Conservation (phyloP, 2,797 vertebrate species). For the Cyclura pinguis region DNA sequence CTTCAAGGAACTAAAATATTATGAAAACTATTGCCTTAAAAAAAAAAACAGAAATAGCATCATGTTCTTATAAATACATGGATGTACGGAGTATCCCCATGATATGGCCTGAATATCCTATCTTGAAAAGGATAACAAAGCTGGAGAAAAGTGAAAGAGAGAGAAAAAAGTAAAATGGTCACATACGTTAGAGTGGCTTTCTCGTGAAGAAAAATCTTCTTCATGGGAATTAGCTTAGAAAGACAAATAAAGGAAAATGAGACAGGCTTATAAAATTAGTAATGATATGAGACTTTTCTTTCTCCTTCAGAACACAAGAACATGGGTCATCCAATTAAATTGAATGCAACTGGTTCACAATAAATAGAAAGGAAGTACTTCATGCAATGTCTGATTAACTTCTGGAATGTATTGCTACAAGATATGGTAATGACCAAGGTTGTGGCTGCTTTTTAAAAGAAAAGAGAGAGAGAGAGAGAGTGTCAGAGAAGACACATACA, state of each 20-base stretch:
- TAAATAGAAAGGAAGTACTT: background rate
- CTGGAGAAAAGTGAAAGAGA: background rate
- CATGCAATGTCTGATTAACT: background rate
- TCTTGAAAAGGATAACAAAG: background rate
- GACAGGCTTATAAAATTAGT: conserved; percentile 7
- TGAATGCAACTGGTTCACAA: conserved; percentile 1
- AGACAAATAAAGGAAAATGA: conserved; percentile 2
- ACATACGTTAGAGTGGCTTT: background rate
- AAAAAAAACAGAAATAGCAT: background rate
- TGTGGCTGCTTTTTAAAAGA: background rate
- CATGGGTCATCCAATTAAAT: conserved; percentile 13
- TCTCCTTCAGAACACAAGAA: background rate
- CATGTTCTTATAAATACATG: background rate
- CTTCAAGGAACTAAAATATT: background rate
- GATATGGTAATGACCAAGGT: background rate
- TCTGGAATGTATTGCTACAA: conserved; percentile 1
- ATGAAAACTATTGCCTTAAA: background rate
- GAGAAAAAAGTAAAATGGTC: background rate
- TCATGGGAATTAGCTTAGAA: background rate
- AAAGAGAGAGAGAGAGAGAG: background rate
- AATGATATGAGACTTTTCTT: background rate
- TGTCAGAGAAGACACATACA: background rate
- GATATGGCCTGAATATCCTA: background rate
- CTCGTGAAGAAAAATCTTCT: background rate
- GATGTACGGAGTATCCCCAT: background rate